A percentile compares a stretch with the other conserved stretches of the same genome.
phyloP scores from a whole-genome alignment of 2,888 invertebrate genomes.

The Eudasyphora cyanicolor region DNA sequence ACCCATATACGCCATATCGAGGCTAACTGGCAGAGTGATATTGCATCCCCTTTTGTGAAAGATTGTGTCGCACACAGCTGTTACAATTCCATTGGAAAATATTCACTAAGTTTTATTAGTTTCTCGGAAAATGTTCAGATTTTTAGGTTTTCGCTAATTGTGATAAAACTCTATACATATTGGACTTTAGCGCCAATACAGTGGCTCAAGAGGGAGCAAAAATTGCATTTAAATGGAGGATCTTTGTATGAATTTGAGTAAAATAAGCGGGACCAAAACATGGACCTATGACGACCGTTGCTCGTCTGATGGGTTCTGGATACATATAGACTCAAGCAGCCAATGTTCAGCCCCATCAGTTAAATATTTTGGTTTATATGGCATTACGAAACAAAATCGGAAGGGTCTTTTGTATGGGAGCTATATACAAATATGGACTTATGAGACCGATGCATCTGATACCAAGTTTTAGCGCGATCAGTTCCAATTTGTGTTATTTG shows the following conservation, averaged over 20 bases:
- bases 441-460: no score
- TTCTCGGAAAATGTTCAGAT: conserved; percentile 18
- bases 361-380: no score
- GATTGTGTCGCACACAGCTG: conserved; percentile 52
- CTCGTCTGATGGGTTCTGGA: no score
- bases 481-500: no score
- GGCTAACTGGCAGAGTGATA: not conserved
- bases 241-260: not conserved
- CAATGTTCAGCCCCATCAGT: no score
- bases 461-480: no score
- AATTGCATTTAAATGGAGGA: not conserved
- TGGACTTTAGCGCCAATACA: conserved; percentile 48
- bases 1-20: not conserved
- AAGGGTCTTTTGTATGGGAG: no score
- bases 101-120: conserved; percentile 26
- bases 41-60: conserved; percentile 24
- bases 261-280: no score
- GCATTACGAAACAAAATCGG: no score
- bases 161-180: conserved; percentile 63
- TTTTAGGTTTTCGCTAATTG: conserved; percentile 58
- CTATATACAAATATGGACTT: no score
- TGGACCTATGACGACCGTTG: no score
- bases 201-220: not conserved
- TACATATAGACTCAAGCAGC: no score
- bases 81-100: conserved; percentile 60